phyloP scores from a whole-genome alignment of 2,888 invertebrate genomes.

The Mechanitis messenoides region DNA sequence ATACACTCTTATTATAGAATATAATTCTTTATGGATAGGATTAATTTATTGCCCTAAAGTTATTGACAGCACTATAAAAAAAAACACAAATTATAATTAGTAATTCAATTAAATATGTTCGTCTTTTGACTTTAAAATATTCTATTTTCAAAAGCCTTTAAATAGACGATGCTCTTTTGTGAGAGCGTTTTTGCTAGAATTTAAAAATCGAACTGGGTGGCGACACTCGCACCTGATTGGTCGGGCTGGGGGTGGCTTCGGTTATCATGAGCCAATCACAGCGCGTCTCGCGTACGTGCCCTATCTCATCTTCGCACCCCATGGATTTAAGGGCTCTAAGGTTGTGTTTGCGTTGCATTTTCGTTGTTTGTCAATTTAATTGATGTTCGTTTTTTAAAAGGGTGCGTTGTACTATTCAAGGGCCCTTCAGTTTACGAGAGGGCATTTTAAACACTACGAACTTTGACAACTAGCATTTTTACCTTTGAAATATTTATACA shows the following conservation, averaged over 20 bases:
- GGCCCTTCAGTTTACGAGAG: constrained; percentile 9
- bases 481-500: background rate
- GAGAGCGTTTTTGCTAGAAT: constrained; percentile 31
- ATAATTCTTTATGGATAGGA: no score
- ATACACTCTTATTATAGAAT: no score
- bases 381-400: constrained; percentile 40
- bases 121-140: no score
- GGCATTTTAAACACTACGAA: constrained; percentile 3
- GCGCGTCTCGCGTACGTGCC: constrained; percentile 51
- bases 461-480: background rate
- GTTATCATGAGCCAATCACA: constrained; percentile 47
- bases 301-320: constrained; percentile 61
- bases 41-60: no score
- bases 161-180: no score
- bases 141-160: no score
- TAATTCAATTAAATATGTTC: no score
- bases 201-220: constrained; percentile 39
- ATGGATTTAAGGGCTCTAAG: constrained; percentile 55
- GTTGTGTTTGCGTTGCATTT: constrained; percentile 71
- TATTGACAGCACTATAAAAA: no score
- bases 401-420: constrained; percentile 16
- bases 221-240: constrained; percentile 39
- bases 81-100: no score
- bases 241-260: constrained; percentile 43
- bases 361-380: constrained; percentile 61